Conservation (phyloP, 1,140 invertebrate genomes). For the Phocides pigmalion region DNA sequence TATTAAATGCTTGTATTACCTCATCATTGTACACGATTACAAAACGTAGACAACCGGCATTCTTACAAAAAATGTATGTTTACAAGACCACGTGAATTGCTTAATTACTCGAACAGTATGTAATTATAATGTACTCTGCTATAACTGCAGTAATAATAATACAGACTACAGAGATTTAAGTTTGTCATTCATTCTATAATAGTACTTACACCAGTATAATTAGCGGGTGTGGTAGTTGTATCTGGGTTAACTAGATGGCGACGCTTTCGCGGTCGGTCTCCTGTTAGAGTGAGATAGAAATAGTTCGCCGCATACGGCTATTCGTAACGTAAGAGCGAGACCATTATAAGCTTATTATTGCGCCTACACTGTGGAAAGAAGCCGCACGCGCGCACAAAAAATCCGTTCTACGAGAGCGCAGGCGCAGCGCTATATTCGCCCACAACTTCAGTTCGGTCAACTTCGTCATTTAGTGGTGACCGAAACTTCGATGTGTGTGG, state of each 20-base stretch:
- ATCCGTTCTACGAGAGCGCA: slow-evolving; percentile 76
- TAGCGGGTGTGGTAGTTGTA: slow-evolving; percentile 57
- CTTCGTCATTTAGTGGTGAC: slow-evolving; percentile 82
- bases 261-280: slow-evolving; percentile 46
- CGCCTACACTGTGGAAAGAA: slow-evolving; percentile 75
- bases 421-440: slow-evolving; percentile 80
- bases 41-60: background rate
- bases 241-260: slow-evolving; percentile 73
- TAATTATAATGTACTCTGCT: too few species aligned
- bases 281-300: slow-evolving; percentile 47
- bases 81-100: background rate
- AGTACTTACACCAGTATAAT: slow-evolving; percentile 45
- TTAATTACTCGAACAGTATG: background rate
- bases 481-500: slow-evolving; percentile 81
- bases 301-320: background rate
- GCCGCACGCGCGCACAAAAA: slow-evolving; percentile 81
- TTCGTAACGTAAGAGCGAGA: slow-evolving; percentile 53
- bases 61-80: background rate
- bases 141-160: slow-evolving; percentile 2
- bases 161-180: slow-evolving; percentile 16
- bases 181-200: slow-evolving; percentile 31
- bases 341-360: slow-evolving; percentile 68
- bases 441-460: slow-evolving; percentile 82
- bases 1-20: background rate
- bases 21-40: background rate